These are phyloP conservation scores for Meteorus cinctellus DNA, from an alignment of 2,888 invertebrate genomes.

Conservation along the genomic window DNA sequence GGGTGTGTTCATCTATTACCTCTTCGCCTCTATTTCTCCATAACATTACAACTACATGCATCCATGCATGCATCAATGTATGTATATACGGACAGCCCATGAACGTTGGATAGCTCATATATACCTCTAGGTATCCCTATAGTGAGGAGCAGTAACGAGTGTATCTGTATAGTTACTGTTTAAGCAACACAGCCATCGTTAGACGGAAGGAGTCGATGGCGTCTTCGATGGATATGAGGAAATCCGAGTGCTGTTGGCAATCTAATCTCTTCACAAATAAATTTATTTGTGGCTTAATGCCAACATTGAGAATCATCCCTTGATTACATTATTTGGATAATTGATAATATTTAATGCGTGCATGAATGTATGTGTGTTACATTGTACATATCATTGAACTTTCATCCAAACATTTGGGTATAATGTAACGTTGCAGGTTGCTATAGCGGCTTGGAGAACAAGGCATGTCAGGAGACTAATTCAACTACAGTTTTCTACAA, in stretches of 20 bases:
- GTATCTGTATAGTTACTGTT: conserved; percentile 28
- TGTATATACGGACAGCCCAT: neutral
- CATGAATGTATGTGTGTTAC: neutral
- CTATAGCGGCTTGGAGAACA: conserved; percentile 80
- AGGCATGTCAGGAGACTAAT: conserved; percentile 74
- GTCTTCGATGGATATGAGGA: conserved; percentile 7
- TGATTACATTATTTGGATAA: conserved; percentile 19
- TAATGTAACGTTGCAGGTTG: conserved; percentile 74
- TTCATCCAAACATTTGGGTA: no score
- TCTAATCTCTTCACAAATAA: conserved; percentile 43
- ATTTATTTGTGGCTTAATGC: conserved; percentile 39
- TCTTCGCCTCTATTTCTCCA: neutral
- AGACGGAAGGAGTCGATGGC: conserved; percentile 24
- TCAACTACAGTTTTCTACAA: conserved; percentile 75
- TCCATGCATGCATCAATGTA: neutral
- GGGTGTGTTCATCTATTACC: neutral
- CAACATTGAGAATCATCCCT: conserved; percentile 29
- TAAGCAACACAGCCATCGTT: conserved; percentile 33
- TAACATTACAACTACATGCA: neutral
- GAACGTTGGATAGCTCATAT: neutral
- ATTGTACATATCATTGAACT: neutral
- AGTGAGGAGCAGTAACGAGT: neutral
- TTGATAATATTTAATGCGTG: neutral
- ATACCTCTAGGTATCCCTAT: conserved; percentile 5
- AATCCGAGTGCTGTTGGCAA: conserved; percentile 24